Evolutionary conservation across 1,140 invertebrate species (phyloP), one percentile per base, ranked within the genome.

Genomic region (Bombus pyrosoma): DNA sequence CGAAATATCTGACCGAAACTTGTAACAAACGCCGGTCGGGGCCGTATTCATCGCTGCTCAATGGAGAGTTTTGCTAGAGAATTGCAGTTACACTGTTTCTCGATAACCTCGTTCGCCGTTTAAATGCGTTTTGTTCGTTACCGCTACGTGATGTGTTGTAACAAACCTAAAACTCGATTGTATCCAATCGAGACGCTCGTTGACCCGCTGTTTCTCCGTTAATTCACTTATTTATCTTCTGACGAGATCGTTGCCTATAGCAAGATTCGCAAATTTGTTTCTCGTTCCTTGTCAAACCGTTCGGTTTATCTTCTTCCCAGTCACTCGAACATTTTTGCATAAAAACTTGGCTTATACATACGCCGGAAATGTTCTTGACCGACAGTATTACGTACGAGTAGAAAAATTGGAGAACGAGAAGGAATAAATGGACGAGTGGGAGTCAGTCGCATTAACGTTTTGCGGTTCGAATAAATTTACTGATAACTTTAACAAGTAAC

Each of bases 1-100:
- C 13, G 43, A 34, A 72, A 72, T 81, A 73, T 73, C 79, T 72
- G 79, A 59, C 47, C 37, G 69, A 41, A 72, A 81, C 68, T 73
- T n/a, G 66, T 18, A 73, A 73, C 79, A 53, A 71, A 41, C 32
- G 47, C 10, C 28, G 53, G 39, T 37, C 59, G 32, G 28, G 12
- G 34, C 25, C 37, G 79, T 37, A 47, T 81, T 59, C 79, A 73
- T 32, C 68, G 32, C 8, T 1, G 43, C 37, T 69, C 43, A 59
- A 73, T 53, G 18, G 79, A 22, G 47, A 81, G 68, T 81, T 81
- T 72, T 41, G 9, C 28, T n/a, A 15, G 43, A 34, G 41, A 81
- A 81, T 57, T 81, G 79, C 69, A 47, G 66, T 71, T 81, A 57
- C 79, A 39, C 66, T n/a, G 43, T 39, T 53, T 13, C 43, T 12